A percentile compares a stretch with the other conserved stretches of the same genome.
Conservation (phyloP, 1,140 invertebrate genomes). For the Lanistes nyassanus region DNA sequence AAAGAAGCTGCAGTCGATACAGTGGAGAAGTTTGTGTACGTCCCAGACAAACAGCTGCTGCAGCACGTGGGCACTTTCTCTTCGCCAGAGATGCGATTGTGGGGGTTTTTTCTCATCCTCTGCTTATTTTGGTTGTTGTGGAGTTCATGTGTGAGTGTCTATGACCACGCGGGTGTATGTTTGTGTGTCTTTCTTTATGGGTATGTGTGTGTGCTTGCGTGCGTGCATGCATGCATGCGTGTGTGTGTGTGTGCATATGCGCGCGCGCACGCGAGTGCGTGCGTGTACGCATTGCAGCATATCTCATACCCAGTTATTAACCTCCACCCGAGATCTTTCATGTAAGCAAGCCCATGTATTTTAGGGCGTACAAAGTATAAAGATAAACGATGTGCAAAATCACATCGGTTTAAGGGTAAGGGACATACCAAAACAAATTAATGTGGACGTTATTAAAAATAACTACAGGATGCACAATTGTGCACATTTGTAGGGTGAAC, state of each 20-base stretch:
- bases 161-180: too few relatives aligned
- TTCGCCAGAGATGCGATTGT: not conserved
- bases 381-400: not conserved
- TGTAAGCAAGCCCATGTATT: too few relatives aligned
- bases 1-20: not conserved
- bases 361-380: too few relatives aligned
- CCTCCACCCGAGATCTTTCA: too few relatives aligned
- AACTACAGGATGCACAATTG: not conserved
- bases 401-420: too few relatives aligned
- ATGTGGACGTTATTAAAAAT: not conserved
- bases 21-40: not conserved
- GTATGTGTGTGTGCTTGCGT: not conserved
- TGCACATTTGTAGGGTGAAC: conserved; percentile 40
- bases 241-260: conserved; percentile 3
- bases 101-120: not conserved
- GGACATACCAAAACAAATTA: too few relatives aligned
- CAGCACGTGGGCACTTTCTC: not conserved
- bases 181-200: not conserved
- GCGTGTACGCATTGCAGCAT: not conserved
- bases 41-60: not conserved
- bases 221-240: not conserved
- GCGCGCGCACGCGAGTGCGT: not conserved
- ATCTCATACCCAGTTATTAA: too few relatives aligned
- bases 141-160: not conserved
- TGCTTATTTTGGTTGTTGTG: not conserved